These are phyloP conservation scores for Rhagonycha fulva DNA, from an alignment of 2,888 invertebrate genomes.

Conservation along the genomic window DNA sequence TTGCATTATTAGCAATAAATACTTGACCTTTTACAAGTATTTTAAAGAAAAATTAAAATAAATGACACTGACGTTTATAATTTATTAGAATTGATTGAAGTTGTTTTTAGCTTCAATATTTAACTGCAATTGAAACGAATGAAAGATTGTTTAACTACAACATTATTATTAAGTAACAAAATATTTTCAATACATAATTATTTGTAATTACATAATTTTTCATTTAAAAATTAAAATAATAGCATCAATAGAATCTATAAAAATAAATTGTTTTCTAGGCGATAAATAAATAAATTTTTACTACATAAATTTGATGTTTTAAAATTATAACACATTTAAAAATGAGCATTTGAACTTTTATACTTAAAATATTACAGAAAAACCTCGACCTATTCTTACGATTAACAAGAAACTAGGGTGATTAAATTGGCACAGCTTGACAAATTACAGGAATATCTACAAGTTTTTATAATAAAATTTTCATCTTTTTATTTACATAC, in stretches of 20 bases:
- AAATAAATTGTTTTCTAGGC: background rate
- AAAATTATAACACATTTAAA: background rate
- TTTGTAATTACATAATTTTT: background rate
- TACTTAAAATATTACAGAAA: slow-evolving; percentile 3
- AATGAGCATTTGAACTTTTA: slow-evolving; percentile 14
- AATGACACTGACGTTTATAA: background rate
- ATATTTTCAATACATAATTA: background rate
- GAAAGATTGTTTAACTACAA: background rate
- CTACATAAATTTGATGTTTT: background rate
- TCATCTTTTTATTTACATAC: background rate
- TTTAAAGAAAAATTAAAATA: background rate
- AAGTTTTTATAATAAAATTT: background rate
- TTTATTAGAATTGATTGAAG: background rate
- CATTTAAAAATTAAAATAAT: background rate
- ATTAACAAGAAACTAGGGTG: background rate
- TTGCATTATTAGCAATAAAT: no score
- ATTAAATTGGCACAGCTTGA: background rate
- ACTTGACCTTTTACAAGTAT: no score
- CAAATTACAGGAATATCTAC: background rate
- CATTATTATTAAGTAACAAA: background rate
- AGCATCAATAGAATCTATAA: background rate
- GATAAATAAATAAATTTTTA: background rate
- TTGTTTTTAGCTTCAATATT: background rate
- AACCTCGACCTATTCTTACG: background rate
- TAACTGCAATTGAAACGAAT: background rate